Base-by-base conservation (phyloP, 2,888 invertebrate species). In the Oxytorus armatus region DNA sequence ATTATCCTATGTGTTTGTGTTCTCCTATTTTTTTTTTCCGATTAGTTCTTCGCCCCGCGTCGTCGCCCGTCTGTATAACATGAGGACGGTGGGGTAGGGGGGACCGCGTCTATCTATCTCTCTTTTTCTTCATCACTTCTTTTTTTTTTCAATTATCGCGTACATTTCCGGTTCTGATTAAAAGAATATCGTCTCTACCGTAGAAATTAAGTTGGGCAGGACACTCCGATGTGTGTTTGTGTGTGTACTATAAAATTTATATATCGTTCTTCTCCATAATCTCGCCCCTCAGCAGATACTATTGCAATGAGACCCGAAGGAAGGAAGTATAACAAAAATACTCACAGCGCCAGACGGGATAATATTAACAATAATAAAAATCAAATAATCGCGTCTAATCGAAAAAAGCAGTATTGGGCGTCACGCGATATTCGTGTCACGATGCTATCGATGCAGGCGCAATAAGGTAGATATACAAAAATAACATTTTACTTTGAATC, bases 391-490 rank as follows among this genome's bases (percentile, higher is more conserved):
- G 69, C 69, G 63, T 65, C 53, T 18, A 11, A 51, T 70, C 69
- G 70, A 74, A 36, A 49, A 66, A 69, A 21, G 29, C n/a, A 42
- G 61, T 42, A 42, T 72, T 49, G 36, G 25, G n/a, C 5, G 16
- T 61, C 39, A 63, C 49, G 65, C 63, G 47, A 53, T 21, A 61
- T 59, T 16, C 14, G 7, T 47, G 47, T 49, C n/a, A 47, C 7
- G 18, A 21, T 44, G 47, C 16, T 61, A 23, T 59, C 77, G 83
- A 86, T 68, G 77, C 3, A 57, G 42, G 42, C 68, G 66, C 85
- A 83, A 84, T 85, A 85, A 86, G 84, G 85, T 84, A 83, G 84
- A 86, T 84, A 83, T 82, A 86, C 88, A 90, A 89, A 90, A 68
- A 51, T 53, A 68, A 68, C 39, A 68, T 73, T 63, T 69, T 42